phyloP scores from a whole-genome alignment of 2,797 vertebrate genomes.

The Pelodytes ibericus region DNA sequence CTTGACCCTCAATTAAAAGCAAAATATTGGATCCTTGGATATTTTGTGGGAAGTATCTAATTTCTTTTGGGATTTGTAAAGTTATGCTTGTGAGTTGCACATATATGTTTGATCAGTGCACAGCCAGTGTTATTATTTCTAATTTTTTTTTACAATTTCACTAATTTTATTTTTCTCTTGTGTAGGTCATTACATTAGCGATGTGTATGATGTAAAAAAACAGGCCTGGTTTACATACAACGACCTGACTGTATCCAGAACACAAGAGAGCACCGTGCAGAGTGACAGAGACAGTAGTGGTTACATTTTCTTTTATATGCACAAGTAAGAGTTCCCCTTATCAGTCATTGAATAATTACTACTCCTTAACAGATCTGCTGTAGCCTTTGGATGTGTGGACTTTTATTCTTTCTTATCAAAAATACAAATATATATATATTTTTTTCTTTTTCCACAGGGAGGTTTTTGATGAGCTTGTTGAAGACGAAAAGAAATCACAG shows the following conservation, averaged over 20 bases:
- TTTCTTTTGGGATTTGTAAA: no score
- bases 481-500: conserved; percentile 82
- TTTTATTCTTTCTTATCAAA: no score
- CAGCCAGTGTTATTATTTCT: no score
- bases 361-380: no score
- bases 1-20: no score
- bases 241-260: conserved; percentile 93
- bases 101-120: no score
- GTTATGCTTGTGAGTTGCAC: no score
- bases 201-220: conserved; percentile 96
- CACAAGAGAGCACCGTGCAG: conserved; percentile 88
- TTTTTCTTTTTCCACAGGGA: conserved; percentile 74
- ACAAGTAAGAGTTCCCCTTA: conserved; percentile 79
- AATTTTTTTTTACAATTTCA: not conserved
- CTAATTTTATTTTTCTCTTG: conserved; percentile 47
- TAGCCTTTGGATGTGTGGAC: no score
- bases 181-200: conserved; percentile 96
- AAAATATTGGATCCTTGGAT: no score
- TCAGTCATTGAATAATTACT: no score
- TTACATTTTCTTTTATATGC: conserved; percentile 99
- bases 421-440: no score
- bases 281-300: conserved; percentile 91
- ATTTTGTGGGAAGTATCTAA: no score
- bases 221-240: conserved; percentile 97
- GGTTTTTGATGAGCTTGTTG: conserved; percentile 92